Evolutionary conservation across 2,113 vertebrate genomes (phyloP).

Genomic region (Gorsachius goisagi): DNA sequence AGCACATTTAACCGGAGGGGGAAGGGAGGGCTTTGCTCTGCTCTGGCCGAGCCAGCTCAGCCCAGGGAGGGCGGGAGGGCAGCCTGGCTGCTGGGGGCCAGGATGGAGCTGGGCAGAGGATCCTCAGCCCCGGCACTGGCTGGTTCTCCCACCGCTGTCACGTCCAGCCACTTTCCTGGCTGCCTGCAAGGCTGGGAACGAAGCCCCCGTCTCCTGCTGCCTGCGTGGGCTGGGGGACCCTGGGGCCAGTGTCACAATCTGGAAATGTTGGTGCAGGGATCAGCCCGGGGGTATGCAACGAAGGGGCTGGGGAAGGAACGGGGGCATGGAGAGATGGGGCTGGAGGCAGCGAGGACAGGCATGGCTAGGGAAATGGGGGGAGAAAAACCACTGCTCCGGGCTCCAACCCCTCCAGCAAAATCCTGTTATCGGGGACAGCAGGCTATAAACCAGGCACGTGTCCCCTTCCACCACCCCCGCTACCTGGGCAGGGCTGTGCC

Average conservation of each 20-base stretch:
- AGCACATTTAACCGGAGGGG: neutral
- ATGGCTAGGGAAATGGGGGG: neutral
- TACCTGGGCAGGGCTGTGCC: neutral
- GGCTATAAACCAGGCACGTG: neutral
- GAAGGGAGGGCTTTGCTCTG: conserved; percentile 18
- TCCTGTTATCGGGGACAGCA: neutral
- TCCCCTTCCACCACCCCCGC: neutral
- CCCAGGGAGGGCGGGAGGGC: neutral
- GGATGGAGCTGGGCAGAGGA: neutral
- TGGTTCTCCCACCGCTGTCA: rapidly evolving
- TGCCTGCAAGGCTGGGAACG: neutral
- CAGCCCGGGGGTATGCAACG: rapidly evolving
- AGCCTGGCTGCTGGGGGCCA: neutral
- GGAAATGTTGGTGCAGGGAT: neutral
- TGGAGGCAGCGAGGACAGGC: neutral
- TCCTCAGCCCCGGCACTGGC: neutral
- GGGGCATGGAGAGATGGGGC: neutral
- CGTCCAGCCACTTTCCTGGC: neutral
- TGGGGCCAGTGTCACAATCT: neutral
- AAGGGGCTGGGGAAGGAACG: neutral
- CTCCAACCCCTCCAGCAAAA: neutral
- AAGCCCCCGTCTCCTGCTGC: neutral
- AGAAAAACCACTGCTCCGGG: neutral
- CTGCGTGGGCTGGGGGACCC: neutral
- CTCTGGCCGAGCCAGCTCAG: rapidly evolving